phyloP scores from a whole-genome alignment of 2,113 vertebrate species.

The Calidris pygmaea region DNA sequence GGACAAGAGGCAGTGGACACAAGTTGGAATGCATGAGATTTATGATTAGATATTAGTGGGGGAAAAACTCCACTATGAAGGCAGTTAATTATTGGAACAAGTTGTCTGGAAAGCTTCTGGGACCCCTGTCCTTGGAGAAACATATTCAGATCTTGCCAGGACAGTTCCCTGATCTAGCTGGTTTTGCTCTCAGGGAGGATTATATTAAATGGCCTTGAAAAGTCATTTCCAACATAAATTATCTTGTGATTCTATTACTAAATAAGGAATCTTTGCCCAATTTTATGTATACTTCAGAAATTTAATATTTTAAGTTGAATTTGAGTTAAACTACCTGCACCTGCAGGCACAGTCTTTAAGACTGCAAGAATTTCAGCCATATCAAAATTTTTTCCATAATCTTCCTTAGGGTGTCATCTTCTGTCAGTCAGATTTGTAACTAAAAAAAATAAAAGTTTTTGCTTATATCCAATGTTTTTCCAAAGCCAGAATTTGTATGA shows the following conservation, averaged over 20 bases:
- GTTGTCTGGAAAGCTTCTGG: neutral
- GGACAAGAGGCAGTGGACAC: neutral
- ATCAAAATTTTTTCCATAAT: neutral
- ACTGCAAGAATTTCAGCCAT: neutral
- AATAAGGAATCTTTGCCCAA: neutral
- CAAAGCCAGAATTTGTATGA: neutral
- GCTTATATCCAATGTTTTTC: neutral
- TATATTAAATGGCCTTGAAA: neutral
- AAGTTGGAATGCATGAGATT: neutral
- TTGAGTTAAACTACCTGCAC: neutral
- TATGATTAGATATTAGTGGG: neutral
- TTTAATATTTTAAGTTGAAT: neutral
- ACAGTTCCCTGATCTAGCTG: neutral
- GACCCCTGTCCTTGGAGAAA: neutral
- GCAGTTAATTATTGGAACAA: neutral
- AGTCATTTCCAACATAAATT: neutral
- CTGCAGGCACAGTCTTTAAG: neutral
- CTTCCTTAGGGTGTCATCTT: neutral
- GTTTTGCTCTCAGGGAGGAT: neutral
- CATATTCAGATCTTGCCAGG: neutral
- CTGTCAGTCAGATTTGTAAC: neutral
- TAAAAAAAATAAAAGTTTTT: neutral
- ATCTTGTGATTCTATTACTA: neutral
- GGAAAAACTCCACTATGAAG: accelerated
- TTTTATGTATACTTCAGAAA: neutral